Conservation (phyloP, 2,888 invertebrate species). For the Macrophya annulata region DNA sequence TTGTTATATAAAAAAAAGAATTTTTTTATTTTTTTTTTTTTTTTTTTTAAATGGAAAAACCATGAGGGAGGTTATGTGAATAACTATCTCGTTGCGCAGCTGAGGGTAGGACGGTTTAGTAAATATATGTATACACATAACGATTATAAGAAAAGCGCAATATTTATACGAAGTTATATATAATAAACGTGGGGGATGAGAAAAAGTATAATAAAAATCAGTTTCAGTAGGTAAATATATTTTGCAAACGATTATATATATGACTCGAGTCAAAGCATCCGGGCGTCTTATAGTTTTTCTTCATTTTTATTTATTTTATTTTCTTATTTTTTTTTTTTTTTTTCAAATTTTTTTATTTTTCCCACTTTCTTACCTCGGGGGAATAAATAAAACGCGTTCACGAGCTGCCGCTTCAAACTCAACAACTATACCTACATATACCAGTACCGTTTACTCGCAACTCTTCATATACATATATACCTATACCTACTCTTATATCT, state of each 20-base stretch:
- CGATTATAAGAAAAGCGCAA: no score
- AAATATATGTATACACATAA: no score
- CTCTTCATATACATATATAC: no score
- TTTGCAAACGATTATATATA: not conserved
- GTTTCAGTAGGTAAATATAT: not conserved
- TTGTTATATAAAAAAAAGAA: no score
- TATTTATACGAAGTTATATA: no score
- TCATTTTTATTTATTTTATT: not conserved
- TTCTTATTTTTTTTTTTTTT: not conserved
- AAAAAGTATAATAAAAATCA: not conserved
- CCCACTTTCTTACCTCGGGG: not conserved
- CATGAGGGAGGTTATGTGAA: no score
- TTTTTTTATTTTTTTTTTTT: no score
- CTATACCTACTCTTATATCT: conserved; percentile 10
- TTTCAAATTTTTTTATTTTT: not conserved
- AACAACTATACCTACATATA: not conserved
- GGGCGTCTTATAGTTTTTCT: not conserved
- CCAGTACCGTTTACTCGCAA: conserved; percentile 32
- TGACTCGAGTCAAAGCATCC: no score
- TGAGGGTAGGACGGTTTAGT: no score
- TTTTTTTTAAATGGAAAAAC: no score
- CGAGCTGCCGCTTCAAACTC: conserved; percentile 28
- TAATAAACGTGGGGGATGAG: no score
- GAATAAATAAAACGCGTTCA: conserved; percentile 32
- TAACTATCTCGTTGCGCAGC: no score